These are phyloP conservation scores for Hymenopus coronatus DNA, from an alignment of 2,888 invertebrate genomes.

Conservation along the genomic window DNA sequence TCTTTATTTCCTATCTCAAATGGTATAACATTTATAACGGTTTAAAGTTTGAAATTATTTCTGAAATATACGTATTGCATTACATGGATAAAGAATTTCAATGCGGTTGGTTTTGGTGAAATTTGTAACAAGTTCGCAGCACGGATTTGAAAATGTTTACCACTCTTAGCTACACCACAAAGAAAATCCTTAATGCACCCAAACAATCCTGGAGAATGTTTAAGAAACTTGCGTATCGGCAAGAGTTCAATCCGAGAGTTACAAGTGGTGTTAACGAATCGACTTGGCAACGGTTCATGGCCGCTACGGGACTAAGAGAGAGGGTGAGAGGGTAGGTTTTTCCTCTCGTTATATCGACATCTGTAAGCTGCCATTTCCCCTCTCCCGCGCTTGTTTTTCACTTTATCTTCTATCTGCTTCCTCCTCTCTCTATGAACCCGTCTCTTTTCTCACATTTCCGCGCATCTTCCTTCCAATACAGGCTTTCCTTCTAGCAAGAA, in stretches of 20 bases:
- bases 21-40: no score
- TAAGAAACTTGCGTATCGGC: not conserved
- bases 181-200: not conserved
- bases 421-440: not conserved
- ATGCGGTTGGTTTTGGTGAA: no score
- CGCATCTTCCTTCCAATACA: conserved; percentile 10
- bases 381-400: conserved; percentile 6
- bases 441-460: not conserved
- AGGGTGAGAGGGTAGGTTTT: not conserved
- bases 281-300: conserved; percentile 8
- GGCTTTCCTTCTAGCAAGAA: not conserved
- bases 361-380: conserved; percentile 14
- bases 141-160: not conserved
- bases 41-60: no score
- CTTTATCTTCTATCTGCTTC: conserved; percentile 1
- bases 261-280: conserved; percentile 14
- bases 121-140: no score
- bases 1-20: no score
- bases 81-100: no score
- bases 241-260: not conserved
- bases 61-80: no score
- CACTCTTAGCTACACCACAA: not conserved
- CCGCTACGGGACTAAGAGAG: not conserved
- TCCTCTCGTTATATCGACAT: conserved; percentile 17
- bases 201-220: not conserved